phyloP scores from a whole-genome alignment of 30 jellyfish, hydroid and myxozoan genomes.

The Cassiopea andromeda region DNA sequence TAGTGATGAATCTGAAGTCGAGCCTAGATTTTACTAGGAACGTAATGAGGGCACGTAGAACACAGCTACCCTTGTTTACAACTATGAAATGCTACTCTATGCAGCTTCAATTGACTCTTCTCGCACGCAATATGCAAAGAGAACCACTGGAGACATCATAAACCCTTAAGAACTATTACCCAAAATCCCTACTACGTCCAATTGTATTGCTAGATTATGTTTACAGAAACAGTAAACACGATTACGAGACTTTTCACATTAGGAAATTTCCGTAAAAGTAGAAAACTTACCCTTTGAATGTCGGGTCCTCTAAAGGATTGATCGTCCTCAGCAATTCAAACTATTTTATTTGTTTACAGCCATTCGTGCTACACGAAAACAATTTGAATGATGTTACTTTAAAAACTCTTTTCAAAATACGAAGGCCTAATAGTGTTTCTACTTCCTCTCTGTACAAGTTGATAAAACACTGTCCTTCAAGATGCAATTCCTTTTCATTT shows the following conservation, averaged over 20 bases:
- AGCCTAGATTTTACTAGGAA: no score
- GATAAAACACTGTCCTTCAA: background rate
- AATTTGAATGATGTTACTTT: background rate
- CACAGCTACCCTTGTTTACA: no score
- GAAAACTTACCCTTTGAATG: background rate
- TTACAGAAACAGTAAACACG: conserved; percentile 1
- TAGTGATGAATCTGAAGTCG: no score
- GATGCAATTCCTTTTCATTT: no score
- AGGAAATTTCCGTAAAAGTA: conserved; percentile 1
- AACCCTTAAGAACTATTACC: background rate
- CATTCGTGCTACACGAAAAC: background rate
- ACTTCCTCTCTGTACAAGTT: background rate
- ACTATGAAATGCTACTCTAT: no score
- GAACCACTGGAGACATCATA: conserved; percentile 2
- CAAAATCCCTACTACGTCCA: background rate
- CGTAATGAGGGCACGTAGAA: no score
- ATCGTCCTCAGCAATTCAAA: background rate
- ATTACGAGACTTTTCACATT: conserved; percentile 8
- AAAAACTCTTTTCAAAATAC: background rate
- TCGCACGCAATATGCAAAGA: background rate
- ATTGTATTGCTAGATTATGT: conserved; percentile 33
- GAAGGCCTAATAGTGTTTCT: background rate
- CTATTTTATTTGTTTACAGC: background rate
- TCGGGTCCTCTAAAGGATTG: conserved; percentile 7
- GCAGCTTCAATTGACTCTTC: no score